These are phyloP conservation scores for Aldabrachelys gigantea DNA, from an alignment of 2,113 vertebrate genomes.

Conservation along the genomic window DNA sequence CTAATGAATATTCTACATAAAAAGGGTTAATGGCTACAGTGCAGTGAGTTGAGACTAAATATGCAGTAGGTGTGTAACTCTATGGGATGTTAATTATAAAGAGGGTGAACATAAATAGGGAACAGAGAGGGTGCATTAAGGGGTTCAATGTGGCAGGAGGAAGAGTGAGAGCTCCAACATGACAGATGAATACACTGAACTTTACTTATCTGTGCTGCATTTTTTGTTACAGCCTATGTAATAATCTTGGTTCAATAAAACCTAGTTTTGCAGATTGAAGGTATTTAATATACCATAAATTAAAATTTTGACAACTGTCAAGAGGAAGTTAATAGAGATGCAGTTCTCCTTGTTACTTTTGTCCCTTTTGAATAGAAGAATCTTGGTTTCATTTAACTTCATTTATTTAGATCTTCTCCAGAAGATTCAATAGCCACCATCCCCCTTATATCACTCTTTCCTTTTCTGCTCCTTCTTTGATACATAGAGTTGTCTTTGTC, in stretches of 20 bases:
- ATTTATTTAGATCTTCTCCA: not conserved
- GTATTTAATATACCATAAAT: not conserved
- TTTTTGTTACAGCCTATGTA: not conserved
- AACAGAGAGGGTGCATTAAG: not conserved
- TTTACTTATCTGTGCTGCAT: not conserved
- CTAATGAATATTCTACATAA: not conserved
- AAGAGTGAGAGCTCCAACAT: not conserved
- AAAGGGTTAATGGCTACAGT: not conserved
- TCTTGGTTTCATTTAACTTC: not conserved
- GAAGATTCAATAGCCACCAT: not conserved
- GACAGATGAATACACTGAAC: not conserved
- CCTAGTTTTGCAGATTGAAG: not conserved
- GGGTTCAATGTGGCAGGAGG: not conserved
- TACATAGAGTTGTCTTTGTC: not conserved
- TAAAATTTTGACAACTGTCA: constrained; percentile 13
- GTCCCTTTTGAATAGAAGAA: constrained; percentile 1
- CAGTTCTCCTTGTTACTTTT: not conserved
- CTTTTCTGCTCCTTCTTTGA: not conserved
- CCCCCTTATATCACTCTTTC: not conserved
- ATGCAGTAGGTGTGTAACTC: not conserved
- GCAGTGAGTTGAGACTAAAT: not conserved
- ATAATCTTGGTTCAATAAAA: not conserved
- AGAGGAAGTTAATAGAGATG: constrained; percentile 22
- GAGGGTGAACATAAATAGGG: not conserved
- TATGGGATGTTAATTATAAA: constrained; percentile 14